Base-by-base conservation (phyloP, 2,797 vertebrate genomes). In the Takifugu rubripes region DNA sequence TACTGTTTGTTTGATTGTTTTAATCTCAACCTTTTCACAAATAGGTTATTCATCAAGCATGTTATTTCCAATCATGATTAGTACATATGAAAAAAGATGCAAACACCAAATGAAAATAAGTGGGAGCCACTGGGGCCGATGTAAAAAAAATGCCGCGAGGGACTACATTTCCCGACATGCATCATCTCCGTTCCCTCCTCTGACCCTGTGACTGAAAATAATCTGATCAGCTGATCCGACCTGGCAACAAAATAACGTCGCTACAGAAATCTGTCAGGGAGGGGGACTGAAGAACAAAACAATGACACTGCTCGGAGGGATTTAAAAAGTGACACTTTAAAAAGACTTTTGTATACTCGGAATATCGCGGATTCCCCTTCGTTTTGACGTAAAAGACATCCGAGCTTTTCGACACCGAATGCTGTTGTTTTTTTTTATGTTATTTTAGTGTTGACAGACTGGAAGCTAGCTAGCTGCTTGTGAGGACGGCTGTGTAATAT, bases 161-260 rank as follows among this genome's bases (percentile, higher is more conserved):
- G 68, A 89, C 87, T 86, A 40, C 84, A 3, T 64, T 72, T 86
- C 87, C 90, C 88, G 54, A 58, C 24, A 85, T 84, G 82, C 89
- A 61, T 6, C 52, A 0, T 17, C 17, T 0, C 42, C 1, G 7
- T 2, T 17, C 57, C 63, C 71, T 65, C 64, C 63, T 31, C 59
- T 82, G 83, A 79, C 83, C 85, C 79, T 76, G 72, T 85, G 88
- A 90, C 81, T 85, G 81, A 88, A 92, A 89, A 92, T 89, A 90
- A 90, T 87, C 89, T 81, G 86, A 91, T 92, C 91, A 92, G 90
- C 92, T 93, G 92, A 91, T 92, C 79, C 88, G 89, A 88, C 90
- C 86, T 91, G 90, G 88, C 86, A 91, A 90, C 90, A 88, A 89
- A 84, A 88, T 81, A 88, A 70, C 80, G 77, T 73, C 87, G 83